Evolutionary conservation across 2,113 vertebrate species (phyloP), one percentile per base, ranked within the genome.

Genomic region (Cryptotis parvus): DNA sequence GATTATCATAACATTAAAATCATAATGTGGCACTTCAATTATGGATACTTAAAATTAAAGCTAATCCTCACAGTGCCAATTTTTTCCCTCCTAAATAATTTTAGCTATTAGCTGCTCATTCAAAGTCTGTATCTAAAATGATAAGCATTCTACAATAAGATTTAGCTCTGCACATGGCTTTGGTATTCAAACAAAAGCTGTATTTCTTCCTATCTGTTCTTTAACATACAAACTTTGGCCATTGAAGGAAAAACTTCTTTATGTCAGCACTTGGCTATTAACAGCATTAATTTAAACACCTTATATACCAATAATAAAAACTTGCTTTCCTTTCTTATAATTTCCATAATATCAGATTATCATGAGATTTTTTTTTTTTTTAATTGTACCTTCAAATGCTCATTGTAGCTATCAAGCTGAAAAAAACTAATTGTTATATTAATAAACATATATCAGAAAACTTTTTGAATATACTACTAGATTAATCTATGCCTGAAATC

Each of bases 1-100:
- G 97, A 97, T 96, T 97, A 97, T 96, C 96, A 96, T 96, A 97
- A 97, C 84, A 96, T 96, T 96, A 97, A 96, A 97, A 97, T 95
- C 95, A 97, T 95, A 97, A 96, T 95, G 93, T 86, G 89, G 92
- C 93, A 97, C 93, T 97, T 95, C 97, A 96, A 95, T 97, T 96
- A 96, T 82, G 58, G 94, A 96, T 95, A 96, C 94, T 95, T 97
- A 96, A 94, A 97, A 97, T 96, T 96, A 97, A 97, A 96, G 81
- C 93, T 97, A 97, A 97, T 93, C 94, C 95, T 96, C 97, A 95
- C 69, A 94, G 82, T 91, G 92, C 66, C 86, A 94, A 76, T 96
- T 89, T 93, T 96, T 49, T 93, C 95, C 94, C 96, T 63, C 84
- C 82, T 91, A 79, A 96, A 96, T 91, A 97, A 97, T 93, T 79